Base-by-base conservation (phyloP, 2,113 vertebrate species). In the Microtus richardsoni region DNA sequence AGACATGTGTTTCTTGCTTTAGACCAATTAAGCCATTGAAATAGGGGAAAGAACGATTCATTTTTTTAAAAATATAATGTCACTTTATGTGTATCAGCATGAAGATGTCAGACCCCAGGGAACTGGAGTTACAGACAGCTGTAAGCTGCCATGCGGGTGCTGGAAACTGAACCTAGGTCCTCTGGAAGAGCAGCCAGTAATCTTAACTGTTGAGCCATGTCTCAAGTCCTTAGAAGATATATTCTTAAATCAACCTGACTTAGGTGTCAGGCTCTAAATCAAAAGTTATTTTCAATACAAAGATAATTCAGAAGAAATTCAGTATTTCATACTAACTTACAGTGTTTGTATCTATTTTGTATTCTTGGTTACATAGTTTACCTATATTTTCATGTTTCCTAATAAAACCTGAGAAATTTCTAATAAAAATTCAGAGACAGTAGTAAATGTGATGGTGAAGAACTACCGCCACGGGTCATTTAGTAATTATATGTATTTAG, bases 221-320 rank as follows among this genome's bases (percentile, higher is more conserved):
- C 58, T 58, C 58, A 58, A 58, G 58, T 58, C 58, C 58, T 6
- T 58, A 58, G 58, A 58, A 58, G 58, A 58, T 58, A 58, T 58
- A 58, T 41, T 91, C 41, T 75, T 89, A 85, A 77, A 91, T n/a
- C 66, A 68, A 47, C 3, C 82, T 54, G 79, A 88, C 79, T 84
- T 95, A 62, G 49, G 41, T 26, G 58, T 0, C 0, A 30, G 7
- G 33, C n/a, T 92, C 77, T 84, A 52, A 85, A 83, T 0, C 6
- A 90, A 26, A 96, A 62, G 54, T 91, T 92, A 95, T 71, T 2
- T 26, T 75, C 88, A 93, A 21, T 85, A 36, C 89, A 93, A 83
- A 93, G 58, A 85, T 71, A 12, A 82, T 89, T 93, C 26, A 75
- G 16, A 80, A 39, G 44, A 75, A 7, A 5, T 89, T 95, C 75